These are phyloP conservation scores for Lycopodina hypogea DNA, from an alignment of 37 sponge, comb jelly and placozoan species.

Conservation along the genomic window DNA sequence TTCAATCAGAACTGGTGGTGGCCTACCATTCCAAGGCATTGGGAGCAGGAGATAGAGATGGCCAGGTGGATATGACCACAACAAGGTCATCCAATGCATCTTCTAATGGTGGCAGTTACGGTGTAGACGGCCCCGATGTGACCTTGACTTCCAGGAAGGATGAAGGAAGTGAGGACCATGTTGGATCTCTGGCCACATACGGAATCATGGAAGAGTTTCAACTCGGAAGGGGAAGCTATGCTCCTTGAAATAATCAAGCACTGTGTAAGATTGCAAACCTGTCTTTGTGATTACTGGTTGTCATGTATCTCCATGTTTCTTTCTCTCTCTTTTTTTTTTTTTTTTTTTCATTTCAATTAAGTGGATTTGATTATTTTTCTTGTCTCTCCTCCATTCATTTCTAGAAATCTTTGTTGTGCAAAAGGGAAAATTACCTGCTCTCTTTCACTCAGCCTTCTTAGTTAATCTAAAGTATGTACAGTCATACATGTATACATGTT, in stretches of 20 bases:
- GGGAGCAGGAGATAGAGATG: background rate
- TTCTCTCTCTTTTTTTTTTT: background rate
- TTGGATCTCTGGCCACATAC: slow-evolving; percentile 35
- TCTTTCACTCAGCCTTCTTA: background rate
- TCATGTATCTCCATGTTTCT: background rate
- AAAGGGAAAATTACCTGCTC: too few species aligned
- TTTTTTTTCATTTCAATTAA: background rate
- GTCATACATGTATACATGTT: too few species aligned
- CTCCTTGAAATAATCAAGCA: background rate
- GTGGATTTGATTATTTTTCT: background rate
- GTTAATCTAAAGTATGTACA: too few species aligned
- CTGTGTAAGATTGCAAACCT: background rate
- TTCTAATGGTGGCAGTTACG: background rate
- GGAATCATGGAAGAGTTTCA: slow-evolving; percentile 35
- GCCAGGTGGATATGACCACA: too few species aligned
- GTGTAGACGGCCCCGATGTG: background rate
- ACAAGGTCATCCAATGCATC: background rate
- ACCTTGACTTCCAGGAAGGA: too few species aligned
- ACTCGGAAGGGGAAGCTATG: slow-evolving; percentile 22
- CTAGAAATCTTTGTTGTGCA: too few species aligned
- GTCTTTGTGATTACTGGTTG: background rate
- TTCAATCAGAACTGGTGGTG: slow-evolving; percentile 22
- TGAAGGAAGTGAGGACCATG: background rate
- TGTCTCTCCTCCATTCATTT: too few species aligned
- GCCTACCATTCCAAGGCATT: background rate